Evolutionary conservation across 1,140 invertebrate species (phyloP).

Genomic region (Camponotus vicinus): DNA sequence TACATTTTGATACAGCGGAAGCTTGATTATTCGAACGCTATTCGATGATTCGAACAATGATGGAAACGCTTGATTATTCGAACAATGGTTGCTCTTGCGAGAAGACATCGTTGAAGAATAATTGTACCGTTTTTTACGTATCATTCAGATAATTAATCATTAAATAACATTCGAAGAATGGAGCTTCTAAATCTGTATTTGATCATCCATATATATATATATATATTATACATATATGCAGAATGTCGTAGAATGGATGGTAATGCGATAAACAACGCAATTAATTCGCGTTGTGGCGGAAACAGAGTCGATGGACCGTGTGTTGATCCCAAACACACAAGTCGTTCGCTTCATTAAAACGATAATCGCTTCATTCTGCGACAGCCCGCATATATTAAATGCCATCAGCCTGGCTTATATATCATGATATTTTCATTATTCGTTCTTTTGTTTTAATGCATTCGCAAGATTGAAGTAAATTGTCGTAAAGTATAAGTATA

Average conservation of each 20-base stretch:
- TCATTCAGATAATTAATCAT: not conserved
- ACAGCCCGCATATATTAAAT: conserved; percentile 66
- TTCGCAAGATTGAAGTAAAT: conserved; percentile 86
- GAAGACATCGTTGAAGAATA: not conserved
- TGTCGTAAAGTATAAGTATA: conserved; percentile 86
- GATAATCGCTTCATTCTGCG: conserved; percentile 13
- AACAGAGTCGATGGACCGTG: not conserved
- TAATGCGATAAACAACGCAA: not conserved
- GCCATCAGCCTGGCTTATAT: conserved; percentile 84
- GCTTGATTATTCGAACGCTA: conserved; percentile 6
- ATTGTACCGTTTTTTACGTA: not conserved
- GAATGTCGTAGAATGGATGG: conserved; percentile 24
- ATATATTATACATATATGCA: conserved; percentile 1
- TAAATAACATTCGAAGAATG: conserved; percentile 10
- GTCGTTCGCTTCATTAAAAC: not conserved
- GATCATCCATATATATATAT: conserved; percentile 44
- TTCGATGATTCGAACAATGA: not conserved
- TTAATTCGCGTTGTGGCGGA: not conserved
- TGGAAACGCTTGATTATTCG: not conserved
- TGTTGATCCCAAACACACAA: not conserved
- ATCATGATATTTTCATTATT: conserved; percentile 84
- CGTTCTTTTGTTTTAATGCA: conserved; percentile 83
- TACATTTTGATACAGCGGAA: conserved; percentile 40
- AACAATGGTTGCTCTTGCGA: not conserved
- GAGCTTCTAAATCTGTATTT: conserved; percentile 40